phyloP scores from a whole-genome alignment of 2,113 vertebrate genomes.

The Xiphophorus couchianus region DNA sequence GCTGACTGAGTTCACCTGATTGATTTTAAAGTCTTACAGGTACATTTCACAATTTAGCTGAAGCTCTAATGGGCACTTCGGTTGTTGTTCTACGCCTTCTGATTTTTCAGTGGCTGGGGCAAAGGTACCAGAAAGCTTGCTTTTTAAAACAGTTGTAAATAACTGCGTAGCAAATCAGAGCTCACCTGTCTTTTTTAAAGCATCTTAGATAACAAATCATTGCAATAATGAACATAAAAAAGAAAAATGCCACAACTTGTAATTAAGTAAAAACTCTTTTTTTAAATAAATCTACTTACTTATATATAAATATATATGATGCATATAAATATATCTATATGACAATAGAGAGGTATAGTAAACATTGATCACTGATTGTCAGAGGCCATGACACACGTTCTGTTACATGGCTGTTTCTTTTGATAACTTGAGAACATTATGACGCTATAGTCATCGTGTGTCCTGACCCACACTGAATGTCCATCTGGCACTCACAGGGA shows the following conservation, averaged over 20 bases:
- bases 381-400: conserved; percentile 73
- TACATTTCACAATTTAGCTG: conserved; percentile 29
- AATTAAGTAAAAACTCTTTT: conserved; percentile 85
- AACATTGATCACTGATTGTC: conserved; percentile 73
- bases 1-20: conserved; percentile 18
- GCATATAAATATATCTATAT: conserved; percentile 60
- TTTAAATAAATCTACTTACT: conserved; percentile 85
- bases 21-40: conserved; percentile 28
- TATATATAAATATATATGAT: conserved; percentile 71
- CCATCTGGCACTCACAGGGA: conserved; percentile 62
- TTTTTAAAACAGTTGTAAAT: conserved; percentile 97
- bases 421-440: conserved; percentile 69
- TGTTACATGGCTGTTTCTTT: conserved; percentile 75
- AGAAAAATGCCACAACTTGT: conserved; percentile 89
- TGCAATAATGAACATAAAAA: conserved; percentile 97
- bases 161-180: conserved; percentile 89
- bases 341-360: conserved; percentile 75
- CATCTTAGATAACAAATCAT: conserved; percentile 97
- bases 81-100: conserved; percentile 57
- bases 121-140: conserved; percentile 88
- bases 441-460: conserved; percentile 83
- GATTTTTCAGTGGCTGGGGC: conserved; percentile 37
- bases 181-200: conserved; percentile 95
- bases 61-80: conserved; percentile 22
- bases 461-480: conserved; percentile 85